These are phyloP conservation scores for Cryptosula pallasiana DNA, from an alignment of 2,888 invertebrate species.

Conservation along the genomic window DNA sequence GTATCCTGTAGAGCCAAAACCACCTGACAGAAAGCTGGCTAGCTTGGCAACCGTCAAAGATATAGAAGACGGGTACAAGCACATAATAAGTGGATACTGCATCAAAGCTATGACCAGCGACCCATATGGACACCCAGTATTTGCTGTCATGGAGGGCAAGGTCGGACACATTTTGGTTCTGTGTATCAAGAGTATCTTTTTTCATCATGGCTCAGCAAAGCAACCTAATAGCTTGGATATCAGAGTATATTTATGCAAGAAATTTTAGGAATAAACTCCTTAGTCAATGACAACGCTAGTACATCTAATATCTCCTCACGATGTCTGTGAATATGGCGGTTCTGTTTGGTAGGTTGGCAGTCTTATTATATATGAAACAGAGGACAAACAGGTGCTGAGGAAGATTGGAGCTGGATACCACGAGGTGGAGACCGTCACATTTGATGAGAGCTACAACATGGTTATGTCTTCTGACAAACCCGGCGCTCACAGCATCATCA, in stretches of 20 bases:
- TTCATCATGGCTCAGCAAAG: too few species aligned
- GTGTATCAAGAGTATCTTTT: too few species aligned
- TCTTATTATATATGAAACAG: neutral
- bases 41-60: neutral
- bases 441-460: neutral
- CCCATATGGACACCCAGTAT: conserved; percentile 21
- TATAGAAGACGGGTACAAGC: neutral
- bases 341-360: conserved; percentile 17
- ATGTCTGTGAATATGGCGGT: too few species aligned
- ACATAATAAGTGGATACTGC: neutral
- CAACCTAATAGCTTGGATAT: too few species aligned
- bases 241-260: too few species aligned
- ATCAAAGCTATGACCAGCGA: conserved; percentile 18
- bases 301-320: too few species aligned
- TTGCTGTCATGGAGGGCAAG: conserved; percentile 3
- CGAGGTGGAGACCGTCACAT: neutral
- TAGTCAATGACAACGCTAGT: too few species aligned
- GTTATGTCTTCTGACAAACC: neutral
- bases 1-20: conserved; percentile 8
- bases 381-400: conserved; percentile 4
- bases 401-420: conserved; percentile 21
- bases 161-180: too few species aligned
- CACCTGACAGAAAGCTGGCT: neutral
- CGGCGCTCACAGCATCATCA: neutral
- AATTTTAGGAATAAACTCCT: too few species aligned